Conservation (phyloP, 2,113 vertebrate genomes). For the Alectura lathami region DNA sequence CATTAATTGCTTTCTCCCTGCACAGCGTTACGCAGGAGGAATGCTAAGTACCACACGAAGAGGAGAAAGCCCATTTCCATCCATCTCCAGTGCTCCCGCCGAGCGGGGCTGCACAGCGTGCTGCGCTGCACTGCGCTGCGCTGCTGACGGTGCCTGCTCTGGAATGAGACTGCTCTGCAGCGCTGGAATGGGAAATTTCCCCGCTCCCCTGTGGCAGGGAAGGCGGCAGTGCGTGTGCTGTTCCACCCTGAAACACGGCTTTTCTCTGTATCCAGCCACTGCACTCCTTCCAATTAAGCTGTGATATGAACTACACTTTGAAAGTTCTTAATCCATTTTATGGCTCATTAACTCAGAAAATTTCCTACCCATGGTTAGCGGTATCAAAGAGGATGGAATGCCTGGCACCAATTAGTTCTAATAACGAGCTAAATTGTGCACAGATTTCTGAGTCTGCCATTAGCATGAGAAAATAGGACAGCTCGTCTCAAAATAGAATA, state of each 20-base stretch:
- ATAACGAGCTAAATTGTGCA: constrained; percentile 56
- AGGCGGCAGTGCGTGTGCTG: not conserved
- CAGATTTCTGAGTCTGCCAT: constrained; percentile 20
- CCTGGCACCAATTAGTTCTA: constrained; percentile 68
- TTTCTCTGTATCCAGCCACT: constrained; percentile 2
- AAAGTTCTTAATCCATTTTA: constrained; percentile 48
- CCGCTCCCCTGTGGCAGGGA: not conserved
- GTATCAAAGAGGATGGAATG: constrained; percentile 58
- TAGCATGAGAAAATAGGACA: constrained; percentile 28
- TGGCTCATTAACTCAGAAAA: constrained; percentile 53
- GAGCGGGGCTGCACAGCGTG: accelerated
- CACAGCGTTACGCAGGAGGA: not conserved
- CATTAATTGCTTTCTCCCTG: not conserved
- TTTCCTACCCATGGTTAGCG: constrained; percentile 44
- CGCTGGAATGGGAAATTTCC: not conserved
- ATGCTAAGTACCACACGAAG: accelerated
- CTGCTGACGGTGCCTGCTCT: not conserved
- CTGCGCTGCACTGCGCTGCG: accelerated
- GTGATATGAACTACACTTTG: constrained; percentile 36
- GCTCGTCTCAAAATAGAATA: not conserved
- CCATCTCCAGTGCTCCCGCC: not conserved
- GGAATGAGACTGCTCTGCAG: not conserved
- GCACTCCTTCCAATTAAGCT: constrained; percentile 14
- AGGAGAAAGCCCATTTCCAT: not conserved
- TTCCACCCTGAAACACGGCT: not conserved